phyloP scores from a whole-genome alignment of 2,797 vertebrate species.

The Mormyrops attenuatus region DNA sequence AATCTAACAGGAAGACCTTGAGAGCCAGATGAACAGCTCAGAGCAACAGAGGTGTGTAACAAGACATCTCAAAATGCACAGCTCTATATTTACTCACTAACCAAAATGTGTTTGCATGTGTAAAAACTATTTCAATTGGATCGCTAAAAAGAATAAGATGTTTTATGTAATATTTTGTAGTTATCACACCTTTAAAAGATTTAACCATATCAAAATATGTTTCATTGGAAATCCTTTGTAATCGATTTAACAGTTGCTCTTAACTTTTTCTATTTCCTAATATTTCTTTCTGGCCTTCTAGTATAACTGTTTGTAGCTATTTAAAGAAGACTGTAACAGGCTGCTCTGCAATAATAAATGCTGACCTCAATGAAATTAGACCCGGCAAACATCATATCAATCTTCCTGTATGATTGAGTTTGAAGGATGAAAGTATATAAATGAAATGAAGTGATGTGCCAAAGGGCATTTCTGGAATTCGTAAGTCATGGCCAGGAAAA shows the following conservation, averaged over 20 bases:
- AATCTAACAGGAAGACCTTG: neutral
- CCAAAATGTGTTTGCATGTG: neutral
- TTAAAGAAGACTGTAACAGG: neutral
- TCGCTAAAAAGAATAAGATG: neutral
- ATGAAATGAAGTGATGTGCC: neutral
- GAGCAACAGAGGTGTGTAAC: neutral
- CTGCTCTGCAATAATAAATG: constrained; percentile 7
- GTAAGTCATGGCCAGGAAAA: neutral
- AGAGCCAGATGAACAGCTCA: neutral
- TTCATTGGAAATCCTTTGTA: neutral
- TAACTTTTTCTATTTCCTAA: neutral
- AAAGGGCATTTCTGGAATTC: neutral
- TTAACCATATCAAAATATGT: neutral
- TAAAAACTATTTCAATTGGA: neutral
- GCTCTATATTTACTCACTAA: neutral
- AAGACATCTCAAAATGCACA: neutral
- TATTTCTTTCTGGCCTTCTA: neutral
- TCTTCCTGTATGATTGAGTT: constrained; percentile 16
- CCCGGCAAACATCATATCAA: constrained; percentile 7
- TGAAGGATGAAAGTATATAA: neutral
- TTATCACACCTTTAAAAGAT: neutral
- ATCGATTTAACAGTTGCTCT: neutral
- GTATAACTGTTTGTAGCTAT: constrained; percentile 6
- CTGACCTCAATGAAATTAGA: constrained; percentile 12
- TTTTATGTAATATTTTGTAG: neutral